Percentiles rank a stretch among this genome's conserved stretches.
Evolutionary conservation across 2,888 invertebrate species (phyloP).

Genomic region (Bhutanitis thaidina): DNA sequence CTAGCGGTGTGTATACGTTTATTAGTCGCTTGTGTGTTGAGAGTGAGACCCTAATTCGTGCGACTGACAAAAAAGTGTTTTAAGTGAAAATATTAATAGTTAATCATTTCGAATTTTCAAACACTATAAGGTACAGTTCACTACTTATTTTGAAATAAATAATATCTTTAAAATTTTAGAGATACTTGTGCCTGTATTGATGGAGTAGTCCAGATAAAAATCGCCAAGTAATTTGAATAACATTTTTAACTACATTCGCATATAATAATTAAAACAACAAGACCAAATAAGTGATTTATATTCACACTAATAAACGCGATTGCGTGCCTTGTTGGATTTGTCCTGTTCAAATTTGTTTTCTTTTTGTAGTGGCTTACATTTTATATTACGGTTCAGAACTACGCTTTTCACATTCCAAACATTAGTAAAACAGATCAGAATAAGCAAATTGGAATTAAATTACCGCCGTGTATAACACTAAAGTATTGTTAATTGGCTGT

Average conservation of each 20-base stretch:
- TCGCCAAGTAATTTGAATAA: too few relatives aligned
- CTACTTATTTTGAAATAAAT: too few relatives aligned
- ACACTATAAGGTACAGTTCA: background rate
- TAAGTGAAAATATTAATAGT: constrained; percentile 29
- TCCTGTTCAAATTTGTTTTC: too few relatives aligned
- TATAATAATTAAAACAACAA: too few relatives aligned
- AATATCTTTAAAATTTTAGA: too few relatives aligned
- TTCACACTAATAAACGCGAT: too few relatives aligned
- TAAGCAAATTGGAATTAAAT: constrained; percentile 21
- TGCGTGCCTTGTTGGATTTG: too few relatives aligned
- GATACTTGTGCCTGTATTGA: too few relatives aligned
- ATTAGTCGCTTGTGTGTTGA: constrained; percentile 40
- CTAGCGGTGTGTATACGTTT: constrained; percentile 40
- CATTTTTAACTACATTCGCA: too few relatives aligned
- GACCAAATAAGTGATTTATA: too few relatives aligned
- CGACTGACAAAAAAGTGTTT: constrained; percentile 36
- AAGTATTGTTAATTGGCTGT: constrained; percentile 41
- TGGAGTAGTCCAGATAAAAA: too few relatives aligned
- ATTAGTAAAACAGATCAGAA: constrained; percentile 22
- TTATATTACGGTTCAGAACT: background rate
- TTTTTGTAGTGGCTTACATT: too few relatives aligned
- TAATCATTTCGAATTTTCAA: background rate
- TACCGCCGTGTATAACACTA: constrained; percentile 19
- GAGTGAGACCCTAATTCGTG: constrained; percentile 37
- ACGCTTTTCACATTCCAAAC: constrained; percentile 30